Base-by-base conservation (phyloP, 2,888 invertebrate species). In the Melanophora roralis region DNA sequence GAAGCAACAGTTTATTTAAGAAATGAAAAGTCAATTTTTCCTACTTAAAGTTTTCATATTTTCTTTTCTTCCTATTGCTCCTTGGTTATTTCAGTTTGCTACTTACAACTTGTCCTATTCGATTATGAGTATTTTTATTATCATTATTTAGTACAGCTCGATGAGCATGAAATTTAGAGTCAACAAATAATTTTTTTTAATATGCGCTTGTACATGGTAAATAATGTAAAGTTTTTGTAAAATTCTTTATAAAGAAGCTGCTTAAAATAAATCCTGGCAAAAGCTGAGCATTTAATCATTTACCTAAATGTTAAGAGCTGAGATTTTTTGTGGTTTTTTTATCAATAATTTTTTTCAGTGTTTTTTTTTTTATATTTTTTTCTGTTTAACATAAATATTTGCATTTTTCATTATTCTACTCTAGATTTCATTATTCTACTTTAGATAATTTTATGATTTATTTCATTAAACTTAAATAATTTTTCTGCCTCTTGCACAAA, bases 1-100 rank as follows among this genome's bases (percentile, higher is more conserved):
- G 82, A 81, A 82, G 82, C 84, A 84, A 84, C 84, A 84, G 84
- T 83, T 84, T 83, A 81, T 82, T 84, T 79, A 77, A 64, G 49
- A 74, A 75, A 76, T 82, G 80, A 78, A 74, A 77, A 75, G 74
- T 78, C 76, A 82, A 81, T 81, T 78, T 67, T 51, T 67, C 71
- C 60, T 59, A 23, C 49, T 36, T 76, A 16, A 32, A 64, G 14
- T 72, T 69, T 67, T 78, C 57, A 34, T 60, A 57, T 43, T 72
- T 64, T 45, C 19, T 51, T 68, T 55, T 53, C 16, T 12, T 49
- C 45, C n/a, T n/a, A n/a, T 11, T 57, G 43, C 11, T 23, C 40
- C 27, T 5, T 36, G 12, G 12, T 36, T 53, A 11, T 27, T 55
- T 51, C 23, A 64, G 45, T 36, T n/a, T 57, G 16, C 11, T 43